Percentiles rank a stretch among this genome's conserved stretches.
Conservation (phyloP, 2,113 vertebrate species). For the Willisornis vidua region DNA sequence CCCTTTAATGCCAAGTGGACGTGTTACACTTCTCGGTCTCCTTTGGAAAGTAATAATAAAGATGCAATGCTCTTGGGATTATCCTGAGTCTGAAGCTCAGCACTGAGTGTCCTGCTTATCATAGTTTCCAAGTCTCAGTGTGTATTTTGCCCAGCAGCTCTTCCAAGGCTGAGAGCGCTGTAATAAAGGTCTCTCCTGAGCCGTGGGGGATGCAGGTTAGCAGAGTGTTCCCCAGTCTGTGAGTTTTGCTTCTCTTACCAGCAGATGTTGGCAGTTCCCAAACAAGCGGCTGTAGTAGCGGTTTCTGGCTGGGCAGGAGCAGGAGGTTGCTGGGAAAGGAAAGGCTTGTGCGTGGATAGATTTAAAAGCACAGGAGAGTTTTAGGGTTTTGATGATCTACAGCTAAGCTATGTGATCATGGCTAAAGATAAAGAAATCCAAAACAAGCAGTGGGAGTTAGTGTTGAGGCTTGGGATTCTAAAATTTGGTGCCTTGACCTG, state of each 20-base stretch:
- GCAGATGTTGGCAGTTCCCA: not conserved
- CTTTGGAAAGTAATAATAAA: not conserved
- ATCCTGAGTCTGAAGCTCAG: not conserved
- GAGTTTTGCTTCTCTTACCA: not conserved
- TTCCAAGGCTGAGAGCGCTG: rapidly evolving
- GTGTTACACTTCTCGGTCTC: rapidly evolving
- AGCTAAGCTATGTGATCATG: not conserved
- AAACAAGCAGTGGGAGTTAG: not conserved
- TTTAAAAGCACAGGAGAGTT: not conserved
- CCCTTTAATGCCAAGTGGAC: not conserved
- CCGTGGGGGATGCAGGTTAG: not conserved
- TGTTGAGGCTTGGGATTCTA: not conserved
- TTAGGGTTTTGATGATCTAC: not conserved
- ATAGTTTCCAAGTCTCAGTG: rapidly evolving
- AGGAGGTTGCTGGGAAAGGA: not conserved
- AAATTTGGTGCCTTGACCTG: not conserved
- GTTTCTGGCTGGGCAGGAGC: not conserved
- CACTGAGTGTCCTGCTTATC: rapidly evolving
- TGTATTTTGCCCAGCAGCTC: not conserved
- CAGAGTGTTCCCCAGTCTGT: not conserved
- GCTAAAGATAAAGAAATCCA: not conserved
- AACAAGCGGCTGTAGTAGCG: not conserved
- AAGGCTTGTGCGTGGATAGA: not conserved
- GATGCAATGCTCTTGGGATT: not conserved
- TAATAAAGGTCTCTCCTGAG: not conserved